Percentiles rank a stretch among this genome's conserved stretches.
Conservation (phyloP, 2,888 invertebrate genomes). For the Melolontha melolontha region DNA sequence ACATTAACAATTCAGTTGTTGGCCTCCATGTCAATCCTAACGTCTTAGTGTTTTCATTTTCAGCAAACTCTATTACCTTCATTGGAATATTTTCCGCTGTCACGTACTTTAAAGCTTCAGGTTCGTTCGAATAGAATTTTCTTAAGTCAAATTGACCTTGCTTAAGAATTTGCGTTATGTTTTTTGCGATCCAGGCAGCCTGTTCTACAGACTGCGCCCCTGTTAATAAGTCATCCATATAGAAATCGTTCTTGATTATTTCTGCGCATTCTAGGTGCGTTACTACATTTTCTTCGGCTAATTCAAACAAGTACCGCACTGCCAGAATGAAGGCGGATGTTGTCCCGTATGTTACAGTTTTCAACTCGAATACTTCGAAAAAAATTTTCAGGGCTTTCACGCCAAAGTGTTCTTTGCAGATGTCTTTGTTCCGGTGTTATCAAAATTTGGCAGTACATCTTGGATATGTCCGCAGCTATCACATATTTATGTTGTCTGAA, state of each 20-base stretch:
- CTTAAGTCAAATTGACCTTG: constrained; percentile 25
- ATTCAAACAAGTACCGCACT: constrained; percentile 37
- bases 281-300: constrained; percentile 32
- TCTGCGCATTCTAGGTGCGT: constrained; percentile 25
- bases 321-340: constrained; percentile 51
- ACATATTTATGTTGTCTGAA: no score
- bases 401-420: no score
- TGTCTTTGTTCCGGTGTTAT: no score
- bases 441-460: no score
- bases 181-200: constrained; percentile 12
- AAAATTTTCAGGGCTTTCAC: constrained; percentile 48
- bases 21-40: constrained; percentile 56
- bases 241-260: constrained; percentile 45
- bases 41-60: constrained; percentile 33
- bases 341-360: constrained; percentile 53
- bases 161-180: constrained; percentile 8
- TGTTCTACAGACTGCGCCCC: constrained; percentile 42
- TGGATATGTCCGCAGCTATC: no score
- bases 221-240: constrained; percentile 44
- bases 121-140: constrained; percentile 33
- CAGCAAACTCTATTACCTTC: constrained; percentile 20
- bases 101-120: constrained; percentile 21
- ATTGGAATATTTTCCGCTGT: background rate
- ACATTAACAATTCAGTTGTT: constrained; percentile 43
- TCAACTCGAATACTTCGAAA: constrained; percentile 53